These are phyloP conservation scores for Peromyscus leucopus DNA, from an alignment of 2,113 vertebrate species.

Conservation along the genomic window DNA sequence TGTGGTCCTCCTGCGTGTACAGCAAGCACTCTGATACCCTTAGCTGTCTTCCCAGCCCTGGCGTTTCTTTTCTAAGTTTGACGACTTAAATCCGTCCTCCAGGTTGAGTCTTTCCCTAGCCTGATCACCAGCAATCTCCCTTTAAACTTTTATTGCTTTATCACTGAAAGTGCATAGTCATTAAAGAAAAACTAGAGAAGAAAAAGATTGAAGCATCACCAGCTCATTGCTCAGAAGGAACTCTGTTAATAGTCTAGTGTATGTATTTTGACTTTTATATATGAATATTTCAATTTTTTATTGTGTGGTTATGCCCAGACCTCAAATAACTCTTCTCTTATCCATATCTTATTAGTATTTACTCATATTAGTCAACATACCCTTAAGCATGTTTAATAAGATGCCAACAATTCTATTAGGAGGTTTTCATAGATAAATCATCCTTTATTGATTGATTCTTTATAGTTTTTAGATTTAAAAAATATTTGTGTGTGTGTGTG, in stretches of 20 bases:
- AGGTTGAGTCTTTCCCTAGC: slow-evolving; percentile 16
- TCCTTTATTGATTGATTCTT: slow-evolving; percentile 55
- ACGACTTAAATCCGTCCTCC: background rate
- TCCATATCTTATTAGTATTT: background rate
- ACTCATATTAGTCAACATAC: background rate
- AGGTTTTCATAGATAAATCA: background rate
- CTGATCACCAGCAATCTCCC: background rate
- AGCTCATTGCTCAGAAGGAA: slow-evolving; percentile 2
- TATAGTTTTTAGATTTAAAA: slow-evolving; percentile 28
- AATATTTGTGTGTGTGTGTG: background rate
- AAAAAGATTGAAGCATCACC: background rate
- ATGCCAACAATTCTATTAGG: background rate
- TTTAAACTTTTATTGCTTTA: background rate
- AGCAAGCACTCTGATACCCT: background rate
- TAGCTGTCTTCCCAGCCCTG: background rate
- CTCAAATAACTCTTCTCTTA: background rate
- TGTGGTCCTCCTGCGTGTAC: background rate
- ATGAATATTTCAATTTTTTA: slow-evolving; percentile 22
- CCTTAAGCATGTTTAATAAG: slow-evolving; percentile 40
- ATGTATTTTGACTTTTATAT: background rate
- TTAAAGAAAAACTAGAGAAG: slow-evolving; percentile 47
- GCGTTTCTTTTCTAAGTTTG: slow-evolving; percentile 30
- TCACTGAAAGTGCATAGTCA: slow-evolving; percentile 7
- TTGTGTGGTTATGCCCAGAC: background rate
- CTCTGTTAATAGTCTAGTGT: background rate